Evolutionary conservation across 2,797 vertebrate species (phyloP).

Genomic region (Dryobates pubescens): DNA sequence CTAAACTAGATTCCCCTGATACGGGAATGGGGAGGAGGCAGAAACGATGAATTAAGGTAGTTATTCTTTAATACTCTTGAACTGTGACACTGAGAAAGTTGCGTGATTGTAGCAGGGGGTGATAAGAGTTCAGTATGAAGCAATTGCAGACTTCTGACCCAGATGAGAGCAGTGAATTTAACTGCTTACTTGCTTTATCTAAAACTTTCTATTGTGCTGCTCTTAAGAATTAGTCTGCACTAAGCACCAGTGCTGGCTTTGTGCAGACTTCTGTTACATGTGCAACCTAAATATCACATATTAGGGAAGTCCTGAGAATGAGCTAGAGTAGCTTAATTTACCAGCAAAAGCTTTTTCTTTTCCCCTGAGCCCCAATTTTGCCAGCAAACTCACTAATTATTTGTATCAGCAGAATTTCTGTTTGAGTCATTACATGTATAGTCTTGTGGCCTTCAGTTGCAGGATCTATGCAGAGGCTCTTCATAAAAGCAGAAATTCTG

Average conservation of each 20-base stretch:
- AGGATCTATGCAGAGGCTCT: not conserved
- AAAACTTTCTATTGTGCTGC: not conserved
- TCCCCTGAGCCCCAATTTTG: not conserved
- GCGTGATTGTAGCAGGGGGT: not conserved
- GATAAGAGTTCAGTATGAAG: not conserved
- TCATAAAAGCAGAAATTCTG: not conserved
- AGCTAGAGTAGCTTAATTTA: not conserved
- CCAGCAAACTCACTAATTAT: not conserved
- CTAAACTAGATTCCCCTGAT: not conserved
- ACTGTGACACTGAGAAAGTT: not conserved
- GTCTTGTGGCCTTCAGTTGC: not conserved
- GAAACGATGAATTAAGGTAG: not conserved
- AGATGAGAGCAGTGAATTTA: not conserved
- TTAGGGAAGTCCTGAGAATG: not conserved
- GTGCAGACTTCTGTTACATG: accelerated
- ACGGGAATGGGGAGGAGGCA: not conserved
- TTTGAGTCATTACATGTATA: not conserved
- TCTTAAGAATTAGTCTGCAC: not conserved
- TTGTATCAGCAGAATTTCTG: not conserved
- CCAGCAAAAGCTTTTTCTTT: not conserved
- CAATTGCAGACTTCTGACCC: not conserved
- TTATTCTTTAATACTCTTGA: not conserved
- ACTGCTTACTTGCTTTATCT: not conserved
- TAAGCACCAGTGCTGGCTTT: not conserved
- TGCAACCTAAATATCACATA: not conserved